Conservation (phyloP, 2,113 vertebrate species). For the Globicephala melas region DNA sequence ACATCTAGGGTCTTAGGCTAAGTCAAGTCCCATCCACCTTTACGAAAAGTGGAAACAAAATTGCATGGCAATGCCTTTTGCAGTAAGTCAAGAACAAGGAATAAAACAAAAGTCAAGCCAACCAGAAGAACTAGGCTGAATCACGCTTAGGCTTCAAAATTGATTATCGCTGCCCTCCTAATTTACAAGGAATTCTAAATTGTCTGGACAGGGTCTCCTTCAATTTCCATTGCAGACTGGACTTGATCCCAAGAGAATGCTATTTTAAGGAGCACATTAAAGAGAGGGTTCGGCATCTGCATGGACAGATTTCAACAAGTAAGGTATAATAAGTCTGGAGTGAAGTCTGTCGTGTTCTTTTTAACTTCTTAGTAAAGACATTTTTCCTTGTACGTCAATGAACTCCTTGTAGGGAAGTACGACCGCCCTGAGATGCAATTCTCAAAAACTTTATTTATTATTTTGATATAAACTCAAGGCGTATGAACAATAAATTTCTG, state of each 20-base stretch:
- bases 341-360: neutral
- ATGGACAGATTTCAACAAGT: neutral
- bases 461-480: slow-evolving; percentile 18
- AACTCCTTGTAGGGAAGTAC: neutral
- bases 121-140: neutral
- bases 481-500: neutral
- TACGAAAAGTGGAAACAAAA: neutral
- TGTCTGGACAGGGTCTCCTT: neutral
- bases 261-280: neutral
- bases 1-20: neutral
- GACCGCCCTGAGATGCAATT: neutral
- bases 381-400: neutral
- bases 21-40: neutral
- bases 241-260: neutral
- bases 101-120: neutral
- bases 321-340: neutral
- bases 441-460: slow-evolving; percentile 4
- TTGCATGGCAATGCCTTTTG: accelerated
- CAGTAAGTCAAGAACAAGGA: neutral
- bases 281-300: neutral
- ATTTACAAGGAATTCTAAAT: neutral
- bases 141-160: neutral
- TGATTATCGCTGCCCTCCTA: neutral
- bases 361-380: neutral
- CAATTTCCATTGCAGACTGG: neutral